A percentile compares a stretch with the other conserved stretches of the same genome.
These are phyloP conservation scores for Trichogramma dendrolimi DNA, from an alignment of 2,888 invertebrate species.

Conservation along the genomic window DNA sequence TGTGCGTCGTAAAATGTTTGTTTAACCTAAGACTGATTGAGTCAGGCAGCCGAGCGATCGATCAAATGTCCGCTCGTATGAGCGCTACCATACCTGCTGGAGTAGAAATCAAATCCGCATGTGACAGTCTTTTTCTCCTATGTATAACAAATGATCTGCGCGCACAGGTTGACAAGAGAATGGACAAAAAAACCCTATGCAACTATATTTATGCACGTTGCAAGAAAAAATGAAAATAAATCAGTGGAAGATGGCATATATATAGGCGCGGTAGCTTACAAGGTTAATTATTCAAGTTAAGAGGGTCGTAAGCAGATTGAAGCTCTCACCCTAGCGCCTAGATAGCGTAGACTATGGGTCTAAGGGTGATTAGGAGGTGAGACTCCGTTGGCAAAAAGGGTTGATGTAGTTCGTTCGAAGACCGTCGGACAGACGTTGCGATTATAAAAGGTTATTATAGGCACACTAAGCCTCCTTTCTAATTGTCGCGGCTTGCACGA, in stretches of 20 bases:
- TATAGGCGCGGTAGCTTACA: slow-evolving; percentile 34
- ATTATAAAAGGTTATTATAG: slow-evolving; percentile 36
- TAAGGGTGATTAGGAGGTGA: slow-evolving; percentile 36
- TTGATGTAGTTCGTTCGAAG: too few species aligned
- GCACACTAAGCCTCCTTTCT: slow-evolving; percentile 11
- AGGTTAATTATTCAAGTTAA: slow-evolving; percentile 52
- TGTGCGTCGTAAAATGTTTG: slow-evolving; percentile 4
- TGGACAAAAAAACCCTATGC: too few species aligned
- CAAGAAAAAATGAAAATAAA: neutral
- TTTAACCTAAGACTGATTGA: slow-evolving; percentile 33
- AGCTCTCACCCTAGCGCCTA: slow-evolving; percentile 44
- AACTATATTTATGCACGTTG: too few species aligned
- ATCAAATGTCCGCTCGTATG: slow-evolving; percentile 26
- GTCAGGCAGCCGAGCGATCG: slow-evolving; percentile 29
- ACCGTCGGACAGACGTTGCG: slow-evolving; percentile 29
- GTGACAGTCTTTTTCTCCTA: slow-evolving; percentile 21
- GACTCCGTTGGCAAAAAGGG: slow-evolving; percentile 5
- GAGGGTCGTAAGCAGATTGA: slow-evolving; percentile 52
- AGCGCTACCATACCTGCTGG: neutral
- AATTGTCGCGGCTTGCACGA: slow-evolving; percentile 20
- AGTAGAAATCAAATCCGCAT: neutral
- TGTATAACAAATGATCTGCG: slow-evolving; percentile 44
- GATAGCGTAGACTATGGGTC: neutral
- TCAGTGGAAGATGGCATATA: neutral
- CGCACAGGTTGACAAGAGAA: neutral